Evolutionary conservation across 2,113 vertebrate genomes (phyloP).

Genomic region (Aplodontia rufa): DNA sequence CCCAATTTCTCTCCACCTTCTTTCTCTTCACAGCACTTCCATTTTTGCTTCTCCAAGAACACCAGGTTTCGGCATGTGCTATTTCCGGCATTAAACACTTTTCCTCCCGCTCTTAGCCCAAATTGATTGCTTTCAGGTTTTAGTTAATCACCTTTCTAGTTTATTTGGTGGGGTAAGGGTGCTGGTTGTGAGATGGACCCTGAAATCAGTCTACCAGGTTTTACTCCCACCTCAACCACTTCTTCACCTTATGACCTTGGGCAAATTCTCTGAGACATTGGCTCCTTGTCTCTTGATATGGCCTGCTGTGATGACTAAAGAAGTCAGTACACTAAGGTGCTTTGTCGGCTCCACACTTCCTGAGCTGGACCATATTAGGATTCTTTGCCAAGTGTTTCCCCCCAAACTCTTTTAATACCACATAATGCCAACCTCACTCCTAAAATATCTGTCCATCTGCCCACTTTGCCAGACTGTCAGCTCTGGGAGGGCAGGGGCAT

Average conservation of each 20-base stretch:
- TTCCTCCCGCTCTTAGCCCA: neutral
- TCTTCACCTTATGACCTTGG: neutral
- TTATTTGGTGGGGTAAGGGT: neutral
- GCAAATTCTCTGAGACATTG: neutral
- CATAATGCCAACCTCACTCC: neutral
- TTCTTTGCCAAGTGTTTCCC: neutral
- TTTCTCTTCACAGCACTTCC: neutral
- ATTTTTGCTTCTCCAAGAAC: neutral
- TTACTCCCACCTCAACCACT: neutral
- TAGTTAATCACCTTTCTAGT: neutral
- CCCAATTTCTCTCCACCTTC: neutral
- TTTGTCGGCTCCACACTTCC: neutral
- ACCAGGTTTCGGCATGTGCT: neutral
- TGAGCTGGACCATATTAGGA: neutral
- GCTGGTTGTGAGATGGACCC: neutral
- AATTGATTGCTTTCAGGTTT: neutral
- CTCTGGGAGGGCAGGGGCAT: neutral
- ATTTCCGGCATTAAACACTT: neutral
- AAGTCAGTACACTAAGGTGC: neutral
- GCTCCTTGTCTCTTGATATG: neutral
- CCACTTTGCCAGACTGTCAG: neutral
- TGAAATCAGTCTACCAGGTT: neutral
- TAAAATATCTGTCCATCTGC: neutral
- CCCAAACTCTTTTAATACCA: neutral
- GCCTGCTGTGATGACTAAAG: neutral